Percentiles rank a stretch among this genome's conserved stretches.
phyloP scores from a whole-genome alignment of 2,113 vertebrate species.

The Phylloscopus trochiloides region DNA sequence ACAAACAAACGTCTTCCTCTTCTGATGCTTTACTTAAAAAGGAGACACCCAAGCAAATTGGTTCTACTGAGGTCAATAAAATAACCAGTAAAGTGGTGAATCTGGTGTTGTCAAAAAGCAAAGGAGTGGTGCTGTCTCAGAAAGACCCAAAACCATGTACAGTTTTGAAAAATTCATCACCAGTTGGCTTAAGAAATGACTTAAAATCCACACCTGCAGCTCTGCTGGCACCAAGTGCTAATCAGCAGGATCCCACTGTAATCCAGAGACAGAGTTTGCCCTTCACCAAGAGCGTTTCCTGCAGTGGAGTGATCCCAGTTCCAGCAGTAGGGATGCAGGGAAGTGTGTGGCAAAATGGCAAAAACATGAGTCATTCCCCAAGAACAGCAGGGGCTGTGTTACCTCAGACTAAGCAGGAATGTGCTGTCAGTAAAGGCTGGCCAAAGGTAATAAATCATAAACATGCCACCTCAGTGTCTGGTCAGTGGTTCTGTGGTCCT shows the following conservation, averaged over 20 bases:
- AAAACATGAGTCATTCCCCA: slow-evolving; percentile 34
- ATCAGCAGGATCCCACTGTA: background rate
- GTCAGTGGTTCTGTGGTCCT: background rate
- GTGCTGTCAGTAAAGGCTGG: slow-evolving; percentile 61
- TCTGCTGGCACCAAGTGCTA: background rate
- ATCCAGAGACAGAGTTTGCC: slow-evolving; percentile 43
- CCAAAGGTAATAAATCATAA: slow-evolving; percentile 71
- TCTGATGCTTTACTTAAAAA: slow-evolving; percentile 48
- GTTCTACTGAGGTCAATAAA: slow-evolving; percentile 48
- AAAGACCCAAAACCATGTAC: slow-evolving; percentile 17
- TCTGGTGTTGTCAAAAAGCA: slow-evolving; percentile 73
- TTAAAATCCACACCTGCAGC: slow-evolving; percentile 29
- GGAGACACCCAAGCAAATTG: slow-evolving; percentile 32
- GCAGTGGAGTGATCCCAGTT: slow-evolving; percentile 21
- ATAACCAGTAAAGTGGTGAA: slow-evolving; percentile 71
- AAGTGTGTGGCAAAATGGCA: slow-evolving; percentile 4
- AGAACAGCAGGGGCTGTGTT: slow-evolving; percentile 52
- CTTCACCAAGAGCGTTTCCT: background rate
- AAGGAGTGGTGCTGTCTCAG: slow-evolving; percentile 4
- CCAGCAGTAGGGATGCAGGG: slow-evolving; percentile 33
- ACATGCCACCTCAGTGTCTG: background rate
- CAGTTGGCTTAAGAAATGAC: slow-evolving; percentile 17
- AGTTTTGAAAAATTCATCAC: background rate
- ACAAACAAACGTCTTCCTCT: slow-evolving; percentile 46
- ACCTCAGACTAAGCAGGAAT: slow-evolving; percentile 11